These are phyloP conservation scores for Neoseiulus cucumeris DNA, from an alignment of 1,140 invertebrate species.

Conservation along the genomic window DNA sequence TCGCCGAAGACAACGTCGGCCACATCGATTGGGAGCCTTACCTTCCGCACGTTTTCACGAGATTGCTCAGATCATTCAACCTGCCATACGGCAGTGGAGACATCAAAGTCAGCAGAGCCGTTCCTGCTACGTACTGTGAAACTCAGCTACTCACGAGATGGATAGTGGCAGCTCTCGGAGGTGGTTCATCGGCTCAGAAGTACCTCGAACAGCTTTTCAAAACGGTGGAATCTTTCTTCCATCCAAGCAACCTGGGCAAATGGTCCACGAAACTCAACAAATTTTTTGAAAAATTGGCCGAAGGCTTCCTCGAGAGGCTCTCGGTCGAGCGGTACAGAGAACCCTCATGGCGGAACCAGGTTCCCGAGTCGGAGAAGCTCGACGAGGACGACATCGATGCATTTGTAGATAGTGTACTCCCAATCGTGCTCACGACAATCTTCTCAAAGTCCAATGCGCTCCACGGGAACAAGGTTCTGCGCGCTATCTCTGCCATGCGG, in stretches of 20 bases:
- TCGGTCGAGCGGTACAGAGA: constrained; percentile 39
- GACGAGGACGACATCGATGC: constrained; percentile 57
- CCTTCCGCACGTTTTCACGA: constrained; percentile 36
- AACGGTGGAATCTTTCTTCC: constrained; percentile 63
- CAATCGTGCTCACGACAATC: constrained; percentile 46
- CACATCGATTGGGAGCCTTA: constrained; percentile 68
- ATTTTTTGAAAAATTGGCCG: constrained; percentile 24
- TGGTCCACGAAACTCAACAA: constrained; percentile 36
- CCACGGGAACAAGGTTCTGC: constrained; percentile 44
- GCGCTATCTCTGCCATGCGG: constrained; percentile 50
- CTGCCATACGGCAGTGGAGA: neutral
- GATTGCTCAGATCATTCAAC: neutral
- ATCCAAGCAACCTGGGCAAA: constrained; percentile 62
- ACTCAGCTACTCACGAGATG: constrained; percentile 27
- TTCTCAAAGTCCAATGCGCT: constrained; percentile 46
- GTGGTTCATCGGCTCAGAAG: constrained; percentile 38
- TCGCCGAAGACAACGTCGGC: constrained; percentile 54
- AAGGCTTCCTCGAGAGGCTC: constrained; percentile 37
- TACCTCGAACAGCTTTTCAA: constrained; percentile 60
- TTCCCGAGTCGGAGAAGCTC: constrained; percentile 45
- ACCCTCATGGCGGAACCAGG: constrained; percentile 43
- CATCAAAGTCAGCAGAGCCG: neutral
- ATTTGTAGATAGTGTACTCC: constrained; percentile 52
- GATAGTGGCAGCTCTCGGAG: constrained; percentile 43
- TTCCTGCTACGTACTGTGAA: neutral